Base-by-base conservation (phyloP, 2,888 invertebrate genomes). In the Gerris lacustris region DNA sequence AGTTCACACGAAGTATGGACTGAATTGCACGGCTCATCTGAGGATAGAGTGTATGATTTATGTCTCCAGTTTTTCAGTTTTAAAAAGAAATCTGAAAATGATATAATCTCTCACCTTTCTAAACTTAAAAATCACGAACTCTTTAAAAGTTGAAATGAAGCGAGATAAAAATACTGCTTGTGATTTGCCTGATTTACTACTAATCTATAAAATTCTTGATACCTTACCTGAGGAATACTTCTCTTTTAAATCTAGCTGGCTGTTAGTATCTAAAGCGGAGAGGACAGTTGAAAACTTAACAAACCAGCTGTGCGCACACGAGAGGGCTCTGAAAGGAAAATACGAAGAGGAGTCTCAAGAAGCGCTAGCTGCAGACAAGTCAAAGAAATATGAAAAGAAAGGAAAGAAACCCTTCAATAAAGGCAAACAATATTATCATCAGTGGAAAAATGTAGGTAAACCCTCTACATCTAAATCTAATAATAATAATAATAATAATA, bases 31-130 rank as follows among this genome's bases (percentile, higher is more conserved):
- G 73, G 73, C 17, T 69, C 67, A 43, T 64, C 70, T 63, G 72
- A 75, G 69, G 73, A 73, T 45, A 75, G 74, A 68, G 68, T 71
- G 6, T 74, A 74, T 62, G 70, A 75, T 68, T 11, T 73, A 45
- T 74, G 74, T 69, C 67, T 74, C 66, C 63, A 74, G 67, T 75
- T 76, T 63, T 75, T 75, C 64, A 69, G 71, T 45, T 74, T 72
- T 67, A 44, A 64, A 44, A 67, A 62, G 15, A 7, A 67, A 43
- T 18, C 72, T 6, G 66, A 66, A 47, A 73, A 73, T 67, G 73
- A 74, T 70, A 74, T 74, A 5, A 72, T 71, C n/a, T 63, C 64
- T 44, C 69, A 69, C 44, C 63, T 69, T 63, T 44, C 66, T 5
- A 69, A 69, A 44, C 7, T 64, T 15, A 69, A 69, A 63, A 69